Conservation (phyloP, 2,113 vertebrate species). For the Columba janthina region DNA sequence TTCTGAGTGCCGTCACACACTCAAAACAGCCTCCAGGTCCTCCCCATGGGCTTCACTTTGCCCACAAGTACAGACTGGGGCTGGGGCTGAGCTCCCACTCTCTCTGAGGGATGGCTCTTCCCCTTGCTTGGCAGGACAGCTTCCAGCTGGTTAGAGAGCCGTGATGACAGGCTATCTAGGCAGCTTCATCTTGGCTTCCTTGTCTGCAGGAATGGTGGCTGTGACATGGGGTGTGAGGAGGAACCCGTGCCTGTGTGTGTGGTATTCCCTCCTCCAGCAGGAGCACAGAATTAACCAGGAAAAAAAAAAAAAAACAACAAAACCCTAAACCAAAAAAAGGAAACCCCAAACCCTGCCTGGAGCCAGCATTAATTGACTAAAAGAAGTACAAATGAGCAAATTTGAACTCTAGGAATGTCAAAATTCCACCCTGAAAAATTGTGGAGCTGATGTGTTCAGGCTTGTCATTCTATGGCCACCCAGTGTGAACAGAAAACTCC, state of each 20-base stretch:
- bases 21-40: slow-evolving; percentile 17
- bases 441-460: not conserved
- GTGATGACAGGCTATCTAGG: slow-evolving; percentile 42
- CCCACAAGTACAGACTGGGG: not conserved
- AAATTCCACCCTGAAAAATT: not conserved
- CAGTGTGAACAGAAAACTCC: not conserved
- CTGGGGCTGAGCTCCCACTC: not conserved
- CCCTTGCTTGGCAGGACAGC: not conserved
- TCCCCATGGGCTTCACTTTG: rapidly evolving
- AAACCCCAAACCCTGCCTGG: not conserved
- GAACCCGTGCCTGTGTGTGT: slow-evolving; percentile 6
- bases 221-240: not conserved
- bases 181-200: not conserved
- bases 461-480: not conserved
- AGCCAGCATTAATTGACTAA: not conserved
- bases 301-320: too few relatives aligned
- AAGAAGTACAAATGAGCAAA: not conserved
- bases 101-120: slow-evolving; percentile 6
- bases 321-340: not conserved
- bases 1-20: slow-evolving; percentile 60
- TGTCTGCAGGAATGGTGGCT: slow-evolving; percentile 35
- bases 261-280: not conserved
- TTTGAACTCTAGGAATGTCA: not conserved
- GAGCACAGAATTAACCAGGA: not conserved
- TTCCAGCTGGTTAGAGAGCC: slow-evolving; percentile 29